Percentiles rank a stretch among this genome's conserved stretches.
Evolutionary conservation across 2,888 invertebrate genomes (phyloP).

Genomic region (Cistogaster globosa): DNA sequence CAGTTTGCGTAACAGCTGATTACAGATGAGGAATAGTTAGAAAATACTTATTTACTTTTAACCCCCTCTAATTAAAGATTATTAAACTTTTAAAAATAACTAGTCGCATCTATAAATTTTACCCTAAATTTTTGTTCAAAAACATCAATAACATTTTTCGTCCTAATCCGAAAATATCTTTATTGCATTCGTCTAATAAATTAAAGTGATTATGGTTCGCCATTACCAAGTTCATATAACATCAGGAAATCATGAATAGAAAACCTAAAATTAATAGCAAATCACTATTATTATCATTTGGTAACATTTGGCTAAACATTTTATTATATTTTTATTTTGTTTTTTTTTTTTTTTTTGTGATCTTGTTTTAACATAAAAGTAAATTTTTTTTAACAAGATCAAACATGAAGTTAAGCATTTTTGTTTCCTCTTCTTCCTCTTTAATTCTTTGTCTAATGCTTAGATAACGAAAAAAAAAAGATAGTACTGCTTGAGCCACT

Average conservation of each 20-base stretch:
- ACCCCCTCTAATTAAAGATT: too few species aligned
- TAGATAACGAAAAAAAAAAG: constrained; percentile 31
- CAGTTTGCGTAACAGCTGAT: too few species aligned
- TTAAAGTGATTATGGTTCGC: constrained; percentile 34
- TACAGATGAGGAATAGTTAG: too few species aligned
- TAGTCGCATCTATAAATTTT: too few species aligned
- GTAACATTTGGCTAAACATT: constrained; percentile 65
- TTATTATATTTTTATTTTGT: constrained; percentile 55
- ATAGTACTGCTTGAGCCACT: constrained; percentile 50
- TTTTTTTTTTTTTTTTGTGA: constrained; percentile 7
- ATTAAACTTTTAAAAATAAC: too few species aligned
- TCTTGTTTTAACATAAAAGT: constrained; percentile 62
- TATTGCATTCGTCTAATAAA: constrained; percentile 28
- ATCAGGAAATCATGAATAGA: background rate
- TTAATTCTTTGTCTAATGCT: constrained; percentile 8
- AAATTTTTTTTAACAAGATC: constrained; percentile 69
- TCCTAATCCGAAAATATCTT: background rate
- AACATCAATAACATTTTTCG: too few species aligned
- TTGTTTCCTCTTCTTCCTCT: constrained; percentile 42
- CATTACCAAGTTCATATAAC: constrained; percentile 7
- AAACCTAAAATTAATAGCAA: constrained; percentile 20
- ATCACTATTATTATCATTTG: constrained; percentile 67
- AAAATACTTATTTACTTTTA: too few species aligned
- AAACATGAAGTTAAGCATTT: constrained; percentile 65
- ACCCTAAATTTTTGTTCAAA: too few species aligned